A percentile compares a stretch with the other conserved stretches of the same genome.
These are phyloP conservation scores for Fabriciana adippe DNA, from an alignment of 2,888 invertebrate genomes.

Conservation along the genomic window DNA sequence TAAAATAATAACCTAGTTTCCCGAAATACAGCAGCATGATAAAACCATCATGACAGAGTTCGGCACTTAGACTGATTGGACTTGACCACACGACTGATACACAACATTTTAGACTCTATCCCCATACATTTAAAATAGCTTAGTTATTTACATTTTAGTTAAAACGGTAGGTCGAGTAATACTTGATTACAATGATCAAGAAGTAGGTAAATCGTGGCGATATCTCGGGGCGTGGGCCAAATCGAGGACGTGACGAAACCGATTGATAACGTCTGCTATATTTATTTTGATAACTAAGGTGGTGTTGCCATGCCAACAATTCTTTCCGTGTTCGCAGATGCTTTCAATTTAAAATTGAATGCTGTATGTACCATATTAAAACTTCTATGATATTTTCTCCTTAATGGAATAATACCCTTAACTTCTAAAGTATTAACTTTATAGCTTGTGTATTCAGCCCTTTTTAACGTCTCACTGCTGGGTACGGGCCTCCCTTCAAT, in stretches of 20 bases:
- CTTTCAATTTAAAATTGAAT: neutral
- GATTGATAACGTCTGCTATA: slow-evolving; percentile 71
- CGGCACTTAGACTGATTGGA: slow-evolving; percentile 37
- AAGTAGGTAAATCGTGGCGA: slow-evolving; percentile 74
- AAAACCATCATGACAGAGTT: slow-evolving; percentile 34
- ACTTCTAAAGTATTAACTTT: neutral
- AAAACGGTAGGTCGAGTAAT: slow-evolving; percentile 47
- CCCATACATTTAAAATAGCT: neutral
- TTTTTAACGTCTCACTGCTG: too few species aligned
- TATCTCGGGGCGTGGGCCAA: slow-evolving; percentile 69
- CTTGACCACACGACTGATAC: slow-evolving; percentile 13
- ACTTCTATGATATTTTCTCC: neutral
- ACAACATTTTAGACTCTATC: slow-evolving; percentile 24
- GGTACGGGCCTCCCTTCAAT: too few species aligned
- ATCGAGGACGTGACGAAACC: slow-evolving; percentile 76
- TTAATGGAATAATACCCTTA: too few species aligned
- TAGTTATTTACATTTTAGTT: slow-evolving; percentile 7
- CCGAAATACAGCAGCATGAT: slow-evolving; percentile 25
- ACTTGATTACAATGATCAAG: slow-evolving; percentile 57
- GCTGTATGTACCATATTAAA: neutral
- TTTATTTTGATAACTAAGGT: slow-evolving; percentile 57
- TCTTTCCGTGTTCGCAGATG: neutral
- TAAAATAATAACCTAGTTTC: slow-evolving; percentile 24
- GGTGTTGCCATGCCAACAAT: slow-evolving; percentile 57
- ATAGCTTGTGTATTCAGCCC: too few species aligned